phyloP scores from a whole-genome alignment of 2,797 vertebrate genomes.

The Schizothorax lantsangensis region DNA sequence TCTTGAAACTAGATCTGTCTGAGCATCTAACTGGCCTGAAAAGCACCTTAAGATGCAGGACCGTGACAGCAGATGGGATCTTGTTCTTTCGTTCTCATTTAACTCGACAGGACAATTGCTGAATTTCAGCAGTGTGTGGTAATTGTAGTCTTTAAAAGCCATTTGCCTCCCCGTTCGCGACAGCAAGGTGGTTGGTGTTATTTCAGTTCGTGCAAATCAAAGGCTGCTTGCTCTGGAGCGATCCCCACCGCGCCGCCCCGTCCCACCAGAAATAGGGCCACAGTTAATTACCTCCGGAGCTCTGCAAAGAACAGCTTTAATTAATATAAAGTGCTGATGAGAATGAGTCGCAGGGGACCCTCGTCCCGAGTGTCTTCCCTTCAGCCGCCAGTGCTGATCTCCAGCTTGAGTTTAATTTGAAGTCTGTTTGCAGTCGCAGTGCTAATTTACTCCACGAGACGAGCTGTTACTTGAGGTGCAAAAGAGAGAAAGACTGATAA shows the following conservation, averaged over 20 bases:
- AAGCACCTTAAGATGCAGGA: not conserved
- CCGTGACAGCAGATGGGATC: conserved; percentile 34
- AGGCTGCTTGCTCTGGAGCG: conserved; percentile 48
- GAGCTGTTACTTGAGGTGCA: conserved; percentile 52
- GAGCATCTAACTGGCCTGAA: not conserved
- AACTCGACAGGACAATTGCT: conserved; percentile 55
- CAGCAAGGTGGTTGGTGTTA: conserved; percentile 55
- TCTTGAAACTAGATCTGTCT: not conserved
- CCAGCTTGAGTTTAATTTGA: conserved; percentile 52
- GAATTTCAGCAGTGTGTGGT: conserved; percentile 47
- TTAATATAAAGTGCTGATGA: conserved; percentile 64
- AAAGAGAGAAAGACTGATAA: conserved; percentile 31
- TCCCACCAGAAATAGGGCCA: conserved; percentile 47
- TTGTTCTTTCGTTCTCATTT: conserved; percentile 24
- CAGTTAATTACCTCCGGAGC: conserved; percentile 63
- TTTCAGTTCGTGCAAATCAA: conserved; percentile 43
- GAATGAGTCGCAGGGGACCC: conserved; percentile 60
- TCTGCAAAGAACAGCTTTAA: conserved; percentile 62
- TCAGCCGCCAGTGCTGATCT: conserved; percentile 44
- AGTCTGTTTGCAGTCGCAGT: conserved; percentile 44
- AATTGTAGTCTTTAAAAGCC: conserved; percentile 58
- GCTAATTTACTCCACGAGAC: conserved; percentile 48
- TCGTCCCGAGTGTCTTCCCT: conserved; percentile 34
- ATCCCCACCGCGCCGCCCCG: conserved; percentile 37
- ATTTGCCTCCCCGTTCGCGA: conserved; percentile 41